Evolutionary conservation across 2,888 invertebrate species (phyloP), one percentile per base, ranked within the genome.

Genomic region (Junonia oenone): DNA sequence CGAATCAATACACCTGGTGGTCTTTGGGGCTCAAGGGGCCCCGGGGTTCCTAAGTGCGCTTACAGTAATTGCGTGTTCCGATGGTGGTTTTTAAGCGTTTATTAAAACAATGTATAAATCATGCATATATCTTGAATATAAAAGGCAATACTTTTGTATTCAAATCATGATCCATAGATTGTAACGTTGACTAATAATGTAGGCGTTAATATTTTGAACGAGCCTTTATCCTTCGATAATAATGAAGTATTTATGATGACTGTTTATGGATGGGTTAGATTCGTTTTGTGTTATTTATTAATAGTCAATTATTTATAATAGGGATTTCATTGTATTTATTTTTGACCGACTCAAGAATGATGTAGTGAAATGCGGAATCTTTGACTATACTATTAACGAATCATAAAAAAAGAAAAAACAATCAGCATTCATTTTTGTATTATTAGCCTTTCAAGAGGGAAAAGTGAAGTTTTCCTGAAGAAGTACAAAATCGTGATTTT

Each of bases 91-190:
- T 43, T 33, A 51, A 45, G 37, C 38, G 29, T 37, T 59, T 59
- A 60, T 48, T 60, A 60, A 60, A 60, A 57, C 60, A 57, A 60
- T 52, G 35, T n/a, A n/a, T n/a, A n/a, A n/a, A n/a, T n/a, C 33
- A n/a, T n/a, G n/a, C n/a, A n/a, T 58, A 38, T 55, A 53, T 33
- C 17, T 45, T 27, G 35, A 31, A 35, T 29, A 52, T 49, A 52
- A 3, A 40, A 47, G 37, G 37, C 38, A 53, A 55, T 51, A 50
- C 58, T 53, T 60, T 58, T 58, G 60, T 61, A 61, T 61, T 61
- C 58, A 58, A 55, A 61, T 61, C 55, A 47, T 11, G 43, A n/a
- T 45, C 45, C 40, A 14, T 55, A 45, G 47, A 19, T 52, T 38
- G 50, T 55, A 53, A 43, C 29, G 52, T 53, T 55, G 55, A 58